Evolutionary conservation across 2,888 invertebrate species (phyloP), one percentile per base, ranked within the genome.

Genomic region (Drosophila phalerata): DNA sequence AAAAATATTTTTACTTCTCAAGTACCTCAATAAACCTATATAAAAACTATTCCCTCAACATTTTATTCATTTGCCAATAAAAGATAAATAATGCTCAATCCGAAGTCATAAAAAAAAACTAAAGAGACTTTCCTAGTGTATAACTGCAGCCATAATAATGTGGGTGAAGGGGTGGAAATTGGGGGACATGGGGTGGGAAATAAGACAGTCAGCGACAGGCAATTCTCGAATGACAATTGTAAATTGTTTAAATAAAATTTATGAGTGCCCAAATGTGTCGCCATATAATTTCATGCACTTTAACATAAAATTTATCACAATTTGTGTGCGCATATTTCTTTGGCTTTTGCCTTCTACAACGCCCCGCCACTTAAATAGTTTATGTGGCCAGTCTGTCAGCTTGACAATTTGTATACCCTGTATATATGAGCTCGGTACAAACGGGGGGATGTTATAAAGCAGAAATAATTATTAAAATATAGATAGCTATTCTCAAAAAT

Each of bases 221-320:
- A 85, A 83, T 87, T 85, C 77, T 77, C 74, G 80, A 88, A 77
- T 85, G 85, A 84, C 88, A 85, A 84, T 88, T 85, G 80, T 85
- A 88, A 85, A 85, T 84, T 88, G 86, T 88, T 85, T 81, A 88
- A 88, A 85, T 88, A 85, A 81, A 85, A 88, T 85, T 85, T 85
- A 85, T 85, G 84, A 87, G 70, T 85, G 88, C 85, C 86, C 90
- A 89, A 90, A 85, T 85, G 85, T 85, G 88, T 88, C 88, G 88
- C 86, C 89, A 88, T 88, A 88, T 85, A 85, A 85, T 85, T 85
- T 85, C 86, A 90, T 90, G 90, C 89, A 90, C 89, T 90, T 90
- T 90, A 90, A 82, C 83, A 87, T 89, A 86, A 89, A 84, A 90
- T 90, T 91, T 91, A 90, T 90, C 90, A 91, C 91, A 90, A 91